Conservation (phyloP, 2,888 invertebrate genomes). For the Prosapia bicincta region DNA sequence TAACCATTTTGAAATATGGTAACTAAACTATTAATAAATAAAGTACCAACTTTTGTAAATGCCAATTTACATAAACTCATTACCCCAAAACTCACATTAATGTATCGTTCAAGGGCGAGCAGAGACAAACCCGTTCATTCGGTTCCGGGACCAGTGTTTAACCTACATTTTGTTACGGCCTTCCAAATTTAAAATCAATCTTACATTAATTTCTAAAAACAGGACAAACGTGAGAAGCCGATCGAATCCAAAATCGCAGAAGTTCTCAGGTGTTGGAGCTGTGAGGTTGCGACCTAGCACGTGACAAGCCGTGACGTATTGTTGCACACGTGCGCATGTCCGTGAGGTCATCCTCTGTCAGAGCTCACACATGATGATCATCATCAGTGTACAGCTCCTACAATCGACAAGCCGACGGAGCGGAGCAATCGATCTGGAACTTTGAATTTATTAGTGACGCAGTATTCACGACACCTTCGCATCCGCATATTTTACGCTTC, state of each 20-base stretch:
- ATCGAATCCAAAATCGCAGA: background rate
- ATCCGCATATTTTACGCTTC: no score
- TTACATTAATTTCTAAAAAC: background rate
- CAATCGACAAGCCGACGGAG: slow-evolving; percentile 1
- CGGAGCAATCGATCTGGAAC: background rate
- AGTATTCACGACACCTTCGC: no score
- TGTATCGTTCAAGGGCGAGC: no score
- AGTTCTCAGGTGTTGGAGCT: background rate
- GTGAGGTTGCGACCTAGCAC: background rate
- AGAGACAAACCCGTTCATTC: no score
- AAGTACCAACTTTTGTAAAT: no score
- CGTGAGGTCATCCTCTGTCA: background rate
- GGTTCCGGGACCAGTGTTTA: background rate
- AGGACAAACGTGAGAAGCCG: background rate
- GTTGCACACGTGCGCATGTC: background rate
- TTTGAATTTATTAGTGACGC: background rate
- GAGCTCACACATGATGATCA: background rate
- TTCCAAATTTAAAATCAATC: background rate
- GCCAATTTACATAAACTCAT: no score
- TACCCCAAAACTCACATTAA: no score
- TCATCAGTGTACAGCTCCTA: background rate
- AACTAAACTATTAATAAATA: no score
- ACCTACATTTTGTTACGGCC: background rate
- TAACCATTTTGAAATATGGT: no score
- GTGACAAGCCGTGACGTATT: background rate